Evolutionary conservation across 2,113 vertebrate species (phyloP).

Genomic region (Mesembrinibis cayennensis): DNA sequence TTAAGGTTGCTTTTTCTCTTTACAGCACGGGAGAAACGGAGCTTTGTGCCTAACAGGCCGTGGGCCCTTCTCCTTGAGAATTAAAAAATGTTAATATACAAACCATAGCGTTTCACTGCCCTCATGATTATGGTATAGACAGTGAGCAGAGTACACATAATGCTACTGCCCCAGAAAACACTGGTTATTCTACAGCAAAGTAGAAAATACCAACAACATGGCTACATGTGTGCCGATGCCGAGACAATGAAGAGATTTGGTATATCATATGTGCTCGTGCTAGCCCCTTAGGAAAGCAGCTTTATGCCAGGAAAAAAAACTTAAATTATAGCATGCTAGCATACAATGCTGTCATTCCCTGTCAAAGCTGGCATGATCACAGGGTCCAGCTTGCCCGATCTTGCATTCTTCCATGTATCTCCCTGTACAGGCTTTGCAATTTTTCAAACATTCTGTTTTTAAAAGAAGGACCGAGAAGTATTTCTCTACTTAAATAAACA

Average conservation of each 20-base stretch:
- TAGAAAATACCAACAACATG: not conserved
- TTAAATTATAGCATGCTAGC: not conserved
- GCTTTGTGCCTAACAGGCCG: not conserved
- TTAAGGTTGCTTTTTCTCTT: not conserved
- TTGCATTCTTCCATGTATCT: not conserved
- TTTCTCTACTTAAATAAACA: not conserved
- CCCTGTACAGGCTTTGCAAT: not conserved
- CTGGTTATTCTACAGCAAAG: not conserved
- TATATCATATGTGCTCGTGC: accelerated
- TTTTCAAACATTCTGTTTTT: not conserved
- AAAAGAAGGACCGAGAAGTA: not conserved
- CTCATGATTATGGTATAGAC: not conserved
- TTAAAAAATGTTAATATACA: not conserved
- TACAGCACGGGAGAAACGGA: not conserved
- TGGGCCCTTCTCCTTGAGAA: not conserved
- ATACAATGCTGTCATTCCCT: not conserved
- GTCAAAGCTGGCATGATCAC: not conserved
- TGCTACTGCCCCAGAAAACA: not conserved
- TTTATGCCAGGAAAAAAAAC: not conserved
- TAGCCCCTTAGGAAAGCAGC: not conserved
- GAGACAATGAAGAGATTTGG: not conserved
- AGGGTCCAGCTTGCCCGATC: not conserved
- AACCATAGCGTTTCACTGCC: accelerated
- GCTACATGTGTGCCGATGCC: accelerated
- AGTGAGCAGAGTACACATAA: not conserved